Base-by-base conservation (phyloP, 1,140 invertebrate genomes). In the Coelopa frigida region DNA sequence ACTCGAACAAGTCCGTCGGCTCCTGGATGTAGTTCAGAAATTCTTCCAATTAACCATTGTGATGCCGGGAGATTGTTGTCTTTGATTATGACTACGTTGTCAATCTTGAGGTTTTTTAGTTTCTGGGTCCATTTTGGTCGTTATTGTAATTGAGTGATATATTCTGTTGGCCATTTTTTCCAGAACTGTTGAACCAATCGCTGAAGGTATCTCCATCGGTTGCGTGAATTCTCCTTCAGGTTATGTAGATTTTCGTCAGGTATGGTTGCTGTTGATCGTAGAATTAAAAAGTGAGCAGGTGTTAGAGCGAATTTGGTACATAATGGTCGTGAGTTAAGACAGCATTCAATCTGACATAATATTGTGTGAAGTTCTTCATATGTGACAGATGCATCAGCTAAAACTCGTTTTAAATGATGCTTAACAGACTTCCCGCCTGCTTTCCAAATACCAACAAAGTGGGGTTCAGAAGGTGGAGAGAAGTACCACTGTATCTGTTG, bases 371-470 rank as follows among this genome's bases (percentile, higher is more conserved):
- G 31, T 42, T 48, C 38, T 23, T 41, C 46, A 18, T 26, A 48
- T 7, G 46, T 48, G 29, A 41, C 42, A 24, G 15, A 20, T 18
- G 21, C 38, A 18, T 12, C 23, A 36, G 33, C 6, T 8, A 14
- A 14, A 14, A 6, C 18, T 36, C 18, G 12, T 8, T 29, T 8
- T 29, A 46, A 32, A 33, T 24, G 23, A 5, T 38, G 27, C 22
- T 48, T 48, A 6, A 31, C 46, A 15, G 33, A 38, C 33, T 44
- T 43, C 3, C 38, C 40, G n/a, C 18, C 15, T 10, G 33, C 40
- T 38, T 49, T 41, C 35, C 41, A 49, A 32, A 49, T 11, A 12
- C 47, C 47, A 14, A 26, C 35, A 3, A 43, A 12, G 26, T 49
- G 47, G 2, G 24, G 41, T 3, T 40, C 36, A 22, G 26, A 37